Conservation (phyloP, 1,140 invertebrate genomes). For the Cydia pomonella region DNA sequence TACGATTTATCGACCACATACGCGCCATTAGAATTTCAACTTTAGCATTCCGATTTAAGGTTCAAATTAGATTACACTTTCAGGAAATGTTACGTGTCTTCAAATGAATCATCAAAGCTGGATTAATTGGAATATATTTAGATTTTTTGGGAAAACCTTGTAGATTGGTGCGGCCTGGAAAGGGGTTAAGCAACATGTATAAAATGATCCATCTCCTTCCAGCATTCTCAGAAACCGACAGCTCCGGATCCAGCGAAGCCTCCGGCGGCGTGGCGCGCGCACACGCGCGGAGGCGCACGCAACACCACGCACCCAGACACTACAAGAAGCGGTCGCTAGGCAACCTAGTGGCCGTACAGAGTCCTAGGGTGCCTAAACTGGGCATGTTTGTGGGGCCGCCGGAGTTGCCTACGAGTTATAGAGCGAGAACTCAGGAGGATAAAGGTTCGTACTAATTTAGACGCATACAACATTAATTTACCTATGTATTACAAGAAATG, state of each 20-base stretch:
- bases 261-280: conserved; percentile 86
- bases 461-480: no score
- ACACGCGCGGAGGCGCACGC: conserved; percentile 87
- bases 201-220: conserved; percentile 32
- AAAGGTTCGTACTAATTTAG: no score
- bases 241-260: conserved; percentile 89
- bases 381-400: conserved; percentile 81
- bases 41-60: no score
- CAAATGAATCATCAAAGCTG: no score
- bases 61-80: no score
- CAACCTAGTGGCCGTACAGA: conserved; percentile 86
- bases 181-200: no score
- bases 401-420: conserved; percentile 75
- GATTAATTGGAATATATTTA: no score
- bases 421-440: conserved; percentile 71
- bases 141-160: no score
- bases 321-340: conserved; percentile 73
- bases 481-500: neutral
- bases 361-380: conserved; percentile 89
- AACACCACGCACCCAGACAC: conserved; percentile 63
- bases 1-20: no score
- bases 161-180: no score
- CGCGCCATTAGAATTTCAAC: no score
- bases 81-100: no score
- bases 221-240: conserved; percentile 93